Evolutionary conservation across 2,797 vertebrate genomes (phyloP).

Genomic region (Ibycter americanus): DNA sequence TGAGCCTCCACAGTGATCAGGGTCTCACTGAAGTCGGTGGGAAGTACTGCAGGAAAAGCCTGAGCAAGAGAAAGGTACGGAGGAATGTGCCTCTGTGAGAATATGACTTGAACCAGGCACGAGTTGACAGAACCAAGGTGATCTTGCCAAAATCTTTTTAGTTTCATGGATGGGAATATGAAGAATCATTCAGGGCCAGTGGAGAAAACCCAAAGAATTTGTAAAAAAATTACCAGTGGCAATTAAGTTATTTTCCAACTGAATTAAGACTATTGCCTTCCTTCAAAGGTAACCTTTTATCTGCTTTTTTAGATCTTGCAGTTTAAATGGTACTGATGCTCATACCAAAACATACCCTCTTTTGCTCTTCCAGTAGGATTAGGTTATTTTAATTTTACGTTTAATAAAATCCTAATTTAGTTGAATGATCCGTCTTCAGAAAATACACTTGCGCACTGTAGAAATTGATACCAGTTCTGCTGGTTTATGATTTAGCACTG

Average conservation of each 20-base stretch:
- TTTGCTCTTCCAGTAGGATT: not conserved
- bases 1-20: not conserved
- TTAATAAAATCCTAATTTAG: not conserved
- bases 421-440: not conserved
- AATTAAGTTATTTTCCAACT: not conserved
- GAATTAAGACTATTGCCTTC: not conserved
- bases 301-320: not conserved
- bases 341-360: not conserved
- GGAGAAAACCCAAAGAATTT: not conserved
- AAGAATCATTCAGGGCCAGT: not conserved
- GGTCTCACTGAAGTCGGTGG: not conserved
- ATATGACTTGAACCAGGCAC: not conserved
- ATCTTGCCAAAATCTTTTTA: not conserved
- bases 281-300: not conserved
- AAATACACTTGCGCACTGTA: not conserved
- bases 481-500: not conserved
- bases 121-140: not conserved
- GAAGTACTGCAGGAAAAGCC: not conserved
- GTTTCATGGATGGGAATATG: not conserved
- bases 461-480: not conserved
- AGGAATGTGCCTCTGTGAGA: not conserved
- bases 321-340: not conserved
- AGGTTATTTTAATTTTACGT: not conserved
- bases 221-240: not conserved
- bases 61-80: not conserved